Percentiles rank a stretch among this genome's conserved stretches.
phyloP scores from a whole-genome alignment of 2,797 vertebrate species.

The Hyperoplus lanceolatus region DNA sequence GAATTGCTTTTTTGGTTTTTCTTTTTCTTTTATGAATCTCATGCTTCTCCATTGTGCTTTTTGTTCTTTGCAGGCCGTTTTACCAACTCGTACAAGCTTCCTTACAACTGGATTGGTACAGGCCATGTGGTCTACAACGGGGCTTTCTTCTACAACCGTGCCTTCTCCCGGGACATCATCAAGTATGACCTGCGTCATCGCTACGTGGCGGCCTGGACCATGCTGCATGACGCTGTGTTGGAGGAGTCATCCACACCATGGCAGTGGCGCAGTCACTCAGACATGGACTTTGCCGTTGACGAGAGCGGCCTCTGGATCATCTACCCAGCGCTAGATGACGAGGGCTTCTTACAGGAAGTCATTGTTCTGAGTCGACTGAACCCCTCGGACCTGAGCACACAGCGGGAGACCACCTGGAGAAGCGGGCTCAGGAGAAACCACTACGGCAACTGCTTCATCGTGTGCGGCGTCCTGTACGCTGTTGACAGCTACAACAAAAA shows the following conservation, averaged over 20 bases:
- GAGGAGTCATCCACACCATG: constrained; percentile 91
- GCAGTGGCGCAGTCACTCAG: constrained; percentile 93
- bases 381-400: constrained; percentile 91
- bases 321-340: constrained; percentile 94
- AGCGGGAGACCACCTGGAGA: constrained; percentile 96
- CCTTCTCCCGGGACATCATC: constrained; percentile 98
- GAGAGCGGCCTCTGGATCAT: constrained; percentile 98
- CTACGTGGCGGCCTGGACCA: constrained; percentile 93
- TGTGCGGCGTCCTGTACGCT: constrained; percentile 96
- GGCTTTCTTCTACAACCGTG: constrained; percentile 97
- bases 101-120: constrained; percentile 97
- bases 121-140: constrained; percentile 94
- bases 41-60: neutral
- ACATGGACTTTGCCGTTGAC: constrained; percentile 94
- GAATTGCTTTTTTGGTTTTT: neutral
- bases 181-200: constrained; percentile 93
- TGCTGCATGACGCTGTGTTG: constrained; percentile 93
- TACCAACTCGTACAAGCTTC: constrained; percentile 98
- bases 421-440: constrained; percentile 92
- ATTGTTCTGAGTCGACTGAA: constrained; percentile 94
- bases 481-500: constrained; percentile 93
- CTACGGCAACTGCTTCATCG: constrained; percentile 96
- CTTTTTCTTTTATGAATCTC: neutral
- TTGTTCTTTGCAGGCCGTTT: constrained; percentile 87
- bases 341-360: constrained; percentile 94